phyloP scores from a whole-genome alignment of 2,113 vertebrate genomes.

The Caranx melampygus region DNA sequence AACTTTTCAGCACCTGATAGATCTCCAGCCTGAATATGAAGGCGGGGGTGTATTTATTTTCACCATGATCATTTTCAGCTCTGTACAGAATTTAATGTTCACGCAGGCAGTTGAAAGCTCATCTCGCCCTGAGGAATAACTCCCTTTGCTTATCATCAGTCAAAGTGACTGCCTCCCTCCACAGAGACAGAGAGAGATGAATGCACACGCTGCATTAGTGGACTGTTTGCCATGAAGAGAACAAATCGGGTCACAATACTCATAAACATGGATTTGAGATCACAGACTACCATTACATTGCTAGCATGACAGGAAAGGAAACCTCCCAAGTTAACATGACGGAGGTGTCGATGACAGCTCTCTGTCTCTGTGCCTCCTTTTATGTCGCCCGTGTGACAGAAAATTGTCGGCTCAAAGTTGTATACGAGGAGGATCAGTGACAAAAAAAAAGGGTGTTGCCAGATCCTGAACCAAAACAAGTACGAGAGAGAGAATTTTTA shows the following conservation, averaged over 20 bases:
- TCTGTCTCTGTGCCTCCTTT: slow-evolving; percentile 31
- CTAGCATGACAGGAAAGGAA: background rate
- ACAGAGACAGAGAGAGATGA: slow-evolving; percentile 22
- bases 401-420: slow-evolving; percentile 38
- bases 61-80: slow-evolving; percentile 24
- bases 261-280: background rate
- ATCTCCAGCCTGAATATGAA: slow-evolving; percentile 21
- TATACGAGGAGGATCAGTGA: slow-evolving; percentile 1
- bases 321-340: slow-evolving; percentile 12
- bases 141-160: slow-evolving; percentile 40
- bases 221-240: slow-evolving; percentile 19
- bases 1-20: slow-evolving; percentile 52
- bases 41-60: slow-evolving; percentile 37
- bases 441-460: too few relatives aligned
- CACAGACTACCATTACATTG: slow-evolving; percentile 1
- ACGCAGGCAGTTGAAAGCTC: slow-evolving; percentile 22
- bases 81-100: slow-evolving; percentile 26
- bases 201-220: background rate
- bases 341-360: slow-evolving; percentile 45
- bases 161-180: slow-evolving; percentile 29
- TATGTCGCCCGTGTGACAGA: slow-evolving; percentile 46
- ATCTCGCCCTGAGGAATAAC: slow-evolving; percentile 34
- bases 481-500: background rate
- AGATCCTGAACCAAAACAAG: too few relatives aligned
- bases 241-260: slow-evolving; percentile 25